A percentile compares a stretch with the other conserved stretches of the same genome.
These are phyloP conservation scores for Caretta caretta DNA, from an alignment of 2,113 vertebrate species.

Conservation along the genomic window DNA sequence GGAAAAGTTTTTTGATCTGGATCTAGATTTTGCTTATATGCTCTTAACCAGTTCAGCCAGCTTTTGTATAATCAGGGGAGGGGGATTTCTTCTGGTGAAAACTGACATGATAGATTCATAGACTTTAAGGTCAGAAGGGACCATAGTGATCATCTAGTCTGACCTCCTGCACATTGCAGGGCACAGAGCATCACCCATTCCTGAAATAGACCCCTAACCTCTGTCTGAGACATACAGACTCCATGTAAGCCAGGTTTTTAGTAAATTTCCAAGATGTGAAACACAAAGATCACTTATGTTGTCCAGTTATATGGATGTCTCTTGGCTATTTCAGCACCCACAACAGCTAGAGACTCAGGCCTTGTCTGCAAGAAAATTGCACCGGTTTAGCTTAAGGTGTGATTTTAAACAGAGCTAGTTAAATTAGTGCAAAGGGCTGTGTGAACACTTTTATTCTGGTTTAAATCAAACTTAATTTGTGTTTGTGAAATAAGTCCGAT, in stretches of 20 bases:
- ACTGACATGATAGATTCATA: neutral
- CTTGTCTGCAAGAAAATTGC: neutral
- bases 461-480: neutral
- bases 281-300: neutral
- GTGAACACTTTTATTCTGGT: neutral
- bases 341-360: neutral
- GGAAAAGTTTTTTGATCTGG: neutral
- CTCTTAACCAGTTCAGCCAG: neutral
- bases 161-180: too few species aligned
- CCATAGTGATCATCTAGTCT: too few species aligned
- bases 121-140: too few species aligned
- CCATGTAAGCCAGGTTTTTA: neutral
- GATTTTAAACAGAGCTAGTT: neutral
- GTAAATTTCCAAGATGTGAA: accelerated
- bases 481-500: neutral
- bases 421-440: neutral
- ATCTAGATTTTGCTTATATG: neutral
- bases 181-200: too few species aligned
- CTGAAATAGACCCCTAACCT: too few species aligned
- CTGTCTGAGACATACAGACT: neutral
- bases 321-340: neutral
- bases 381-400: neutral
- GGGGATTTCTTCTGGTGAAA: neutral
- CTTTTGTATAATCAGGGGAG: neutral
- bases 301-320: neutral